A percentile compares a stretch with the other conserved stretches of the same genome.
phyloP scores from a whole-genome alignment of 2,797 vertebrate species.

The Melanotaenia trifasciata region DNA sequence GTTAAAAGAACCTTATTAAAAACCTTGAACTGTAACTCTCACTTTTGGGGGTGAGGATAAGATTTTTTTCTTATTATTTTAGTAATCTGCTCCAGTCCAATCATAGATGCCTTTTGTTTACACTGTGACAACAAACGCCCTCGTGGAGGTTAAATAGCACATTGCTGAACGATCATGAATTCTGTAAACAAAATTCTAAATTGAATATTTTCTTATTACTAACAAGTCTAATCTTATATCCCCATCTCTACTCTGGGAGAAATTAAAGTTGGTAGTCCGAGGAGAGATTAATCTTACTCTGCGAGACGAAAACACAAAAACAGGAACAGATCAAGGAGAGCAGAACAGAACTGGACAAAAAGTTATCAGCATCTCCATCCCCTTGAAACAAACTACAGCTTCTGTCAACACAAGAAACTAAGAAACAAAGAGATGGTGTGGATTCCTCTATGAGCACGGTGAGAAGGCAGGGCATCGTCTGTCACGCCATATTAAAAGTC shows the following conservation, averaged over 20 bases:
- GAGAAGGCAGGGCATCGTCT: constrained; percentile 4
- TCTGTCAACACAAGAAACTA: constrained; percentile 2
- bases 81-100: too few species aligned
- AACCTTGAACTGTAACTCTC: too few species aligned
- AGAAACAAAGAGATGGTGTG: background rate
- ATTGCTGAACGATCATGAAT: background rate
- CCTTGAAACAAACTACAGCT: background rate
- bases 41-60: too few species aligned
- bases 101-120: too few species aligned
- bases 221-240: background rate
- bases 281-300: constrained; percentile 8
- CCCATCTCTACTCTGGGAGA: background rate
- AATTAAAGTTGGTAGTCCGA: background rate
- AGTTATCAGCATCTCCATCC: background rate
- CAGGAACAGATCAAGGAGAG: background rate
- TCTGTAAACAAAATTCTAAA: background rate
- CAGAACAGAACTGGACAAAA: background rate
- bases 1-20: too few species aligned
- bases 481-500: background rate
- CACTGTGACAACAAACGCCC: background rate
- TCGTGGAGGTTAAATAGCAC: background rate
- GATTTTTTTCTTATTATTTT: too few species aligned
- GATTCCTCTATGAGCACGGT: constrained; percentile 5
- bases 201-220: background rate
- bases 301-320: background rate